Percentiles rank a stretch among this genome's conserved stretches.
Evolutionary conservation across 2,797 vertebrate species (phyloP).

Genomic region (Jordanella pulchra): DNA sequence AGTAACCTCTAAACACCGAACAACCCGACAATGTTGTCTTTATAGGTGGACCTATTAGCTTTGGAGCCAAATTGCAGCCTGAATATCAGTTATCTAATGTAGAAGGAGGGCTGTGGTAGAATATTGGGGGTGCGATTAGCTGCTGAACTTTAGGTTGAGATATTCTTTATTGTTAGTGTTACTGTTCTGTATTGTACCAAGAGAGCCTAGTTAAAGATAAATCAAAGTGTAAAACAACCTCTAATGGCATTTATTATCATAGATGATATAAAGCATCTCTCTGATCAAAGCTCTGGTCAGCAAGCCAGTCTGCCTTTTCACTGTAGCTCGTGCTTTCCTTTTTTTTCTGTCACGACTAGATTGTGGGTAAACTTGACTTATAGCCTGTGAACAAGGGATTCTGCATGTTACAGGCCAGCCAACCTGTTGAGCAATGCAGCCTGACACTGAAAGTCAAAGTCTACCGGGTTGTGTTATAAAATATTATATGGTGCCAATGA

Average conservation of each 20-base stretch:
- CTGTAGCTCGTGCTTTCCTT: conserved; percentile 8
- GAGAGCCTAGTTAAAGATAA: conserved; percentile 38
- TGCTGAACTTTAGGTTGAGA: conserved; percentile 28
- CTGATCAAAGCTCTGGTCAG: conserved; percentile 67
- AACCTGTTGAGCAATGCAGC: conserved; percentile 81
- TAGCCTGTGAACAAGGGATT: conserved; percentile 24
- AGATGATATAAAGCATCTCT: not conserved
- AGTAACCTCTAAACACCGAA: conserved; percentile 48
- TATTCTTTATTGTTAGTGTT: conserved; percentile 41
- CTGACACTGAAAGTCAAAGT: conserved; percentile 6
- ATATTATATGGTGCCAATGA: not conserved
- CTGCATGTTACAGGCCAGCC: conserved; percentile 82
- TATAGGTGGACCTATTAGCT: conserved; percentile 33
- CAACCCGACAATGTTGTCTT: conserved; percentile 56
- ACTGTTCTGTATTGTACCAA: conserved; percentile 27
- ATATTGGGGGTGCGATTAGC: conserved; percentile 32
- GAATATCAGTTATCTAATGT: too few species aligned
- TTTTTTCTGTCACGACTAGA: conserved; percentile 2
- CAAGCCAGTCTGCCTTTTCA: conserved; percentile 67
- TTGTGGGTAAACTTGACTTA: conserved; percentile 16
- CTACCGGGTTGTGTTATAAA: not conserved
- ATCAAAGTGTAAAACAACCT: not conserved
- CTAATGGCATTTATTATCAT: not conserved
- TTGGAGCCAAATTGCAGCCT: conserved; percentile 32
- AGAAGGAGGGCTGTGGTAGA: not conserved